Percentiles rank a stretch among this genome's conserved stretches.
These are phyloP conservation scores for Drosophila monieri DNA, from an alignment of 2,888 invertebrate species.

Conservation along the genomic window DNA sequence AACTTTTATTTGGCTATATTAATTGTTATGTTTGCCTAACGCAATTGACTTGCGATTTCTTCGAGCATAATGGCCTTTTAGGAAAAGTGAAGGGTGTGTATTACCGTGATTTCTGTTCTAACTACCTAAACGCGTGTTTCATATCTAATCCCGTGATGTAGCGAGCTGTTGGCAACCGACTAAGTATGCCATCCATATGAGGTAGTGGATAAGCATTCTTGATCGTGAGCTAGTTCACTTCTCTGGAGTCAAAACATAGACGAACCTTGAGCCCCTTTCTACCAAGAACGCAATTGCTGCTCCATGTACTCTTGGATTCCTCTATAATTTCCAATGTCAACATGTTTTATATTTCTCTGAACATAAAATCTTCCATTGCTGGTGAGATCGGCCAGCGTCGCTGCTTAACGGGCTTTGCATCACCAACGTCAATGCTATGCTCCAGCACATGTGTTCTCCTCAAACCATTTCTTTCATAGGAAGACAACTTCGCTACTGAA, in stretches of 20 bases:
- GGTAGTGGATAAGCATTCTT: background rate
- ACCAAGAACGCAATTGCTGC: background rate
- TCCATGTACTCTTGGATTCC: no score
- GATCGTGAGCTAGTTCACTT: background rate
- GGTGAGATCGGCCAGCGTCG: no score
- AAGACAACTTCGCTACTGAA: no score
- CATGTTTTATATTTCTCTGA: no score
- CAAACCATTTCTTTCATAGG: no score
- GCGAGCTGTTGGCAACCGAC: background rate
- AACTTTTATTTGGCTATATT: slow-evolving; percentile 1
- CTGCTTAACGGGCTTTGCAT: no score
- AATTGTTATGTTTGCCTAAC: slow-evolving; percentile 6
- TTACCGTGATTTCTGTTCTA: slow-evolving; percentile 1
- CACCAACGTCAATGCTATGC: no score
- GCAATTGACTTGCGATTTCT: background rate
- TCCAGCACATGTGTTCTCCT: no score
- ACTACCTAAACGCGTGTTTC: background rate
- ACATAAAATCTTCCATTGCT: no score
- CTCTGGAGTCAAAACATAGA: background rate
- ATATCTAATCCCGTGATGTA: background rate
- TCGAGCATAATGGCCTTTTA: background rate
- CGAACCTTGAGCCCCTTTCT: background rate
- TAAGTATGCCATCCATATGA: background rate
- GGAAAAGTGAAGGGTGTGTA: background rate
- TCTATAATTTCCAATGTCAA: no score